Percentiles rank a stretch among this genome's conserved stretches.
Evolutionary conservation across 1,140 invertebrate genomes (phyloP).

Genomic region (Macrotrachela quadricornifera): DNA sequence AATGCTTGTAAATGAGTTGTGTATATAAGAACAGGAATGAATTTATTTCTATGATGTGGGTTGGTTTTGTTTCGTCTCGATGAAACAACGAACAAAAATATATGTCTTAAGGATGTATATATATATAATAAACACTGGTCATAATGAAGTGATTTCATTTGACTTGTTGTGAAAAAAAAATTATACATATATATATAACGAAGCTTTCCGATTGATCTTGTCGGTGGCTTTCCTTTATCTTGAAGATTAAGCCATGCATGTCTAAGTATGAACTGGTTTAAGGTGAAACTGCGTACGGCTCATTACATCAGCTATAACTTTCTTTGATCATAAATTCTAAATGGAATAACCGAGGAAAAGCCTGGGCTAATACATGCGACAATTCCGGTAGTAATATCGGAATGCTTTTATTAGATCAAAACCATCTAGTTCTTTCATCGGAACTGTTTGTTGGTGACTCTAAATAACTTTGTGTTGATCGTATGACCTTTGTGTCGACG

Average conservation of each 20-base stretch:
- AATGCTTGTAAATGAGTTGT: too few relatives aligned
- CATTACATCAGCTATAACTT: constrained; percentile 55
- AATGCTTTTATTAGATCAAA: constrained; percentile 41
- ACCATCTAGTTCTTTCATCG: constrained; percentile 25
- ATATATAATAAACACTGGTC: too few relatives aligned
- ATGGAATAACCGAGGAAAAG: constrained; percentile 71
- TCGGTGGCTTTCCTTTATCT: constrained; percentile 39
- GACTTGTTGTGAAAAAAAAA: too few relatives aligned
- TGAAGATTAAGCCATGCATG: constrained; percentile 41
- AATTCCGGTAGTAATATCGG: constrained; percentile 20
- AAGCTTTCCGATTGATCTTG: constrained; percentile 36
- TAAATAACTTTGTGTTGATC: constrained; percentile 44
- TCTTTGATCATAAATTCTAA: constrained; percentile 45
- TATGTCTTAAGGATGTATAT: too few relatives aligned
- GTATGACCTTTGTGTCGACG: constrained; percentile 20
- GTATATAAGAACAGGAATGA: too few relatives aligned
- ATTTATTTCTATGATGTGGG: too few relatives aligned
- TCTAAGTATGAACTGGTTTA: constrained; percentile 43
- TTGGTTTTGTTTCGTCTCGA: too few relatives aligned
- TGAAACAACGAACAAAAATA: too few relatives aligned
- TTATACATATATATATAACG: too few relatives aligned
- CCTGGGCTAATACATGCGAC: constrained; percentile 39
- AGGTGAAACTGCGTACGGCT: constrained; percentile 55
- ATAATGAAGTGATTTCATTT: too few relatives aligned
- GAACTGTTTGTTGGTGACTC: constrained; percentile 41